Evolutionary conservation across 92 coral and sea anemone genomes (phyloP), one percentile per base, ranked within the genome.

Genomic region (Phenganax stokvisi): DNA sequence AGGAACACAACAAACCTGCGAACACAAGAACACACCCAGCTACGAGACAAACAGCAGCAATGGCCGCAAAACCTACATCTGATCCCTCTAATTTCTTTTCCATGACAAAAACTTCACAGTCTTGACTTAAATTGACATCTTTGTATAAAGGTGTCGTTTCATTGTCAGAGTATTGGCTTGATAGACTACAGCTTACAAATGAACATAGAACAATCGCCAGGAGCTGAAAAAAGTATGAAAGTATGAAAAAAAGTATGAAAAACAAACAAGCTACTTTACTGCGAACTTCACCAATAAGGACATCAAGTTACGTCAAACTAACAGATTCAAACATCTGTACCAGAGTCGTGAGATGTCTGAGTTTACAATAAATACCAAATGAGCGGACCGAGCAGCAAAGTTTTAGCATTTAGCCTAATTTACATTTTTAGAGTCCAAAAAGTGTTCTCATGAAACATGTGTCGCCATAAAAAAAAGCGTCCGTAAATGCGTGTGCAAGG

Each of bases 31-130:
- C 47, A 31, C 61, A 64, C 47, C 82, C 82, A 61, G 82, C 82
- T 3, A 78, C 72, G 47, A 78, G 61, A 62, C 72, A 78, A 64
- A 78, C 63, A 58, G 82, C 82, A 59, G 82, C 82, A 78, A 78
- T 78, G 56, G 72, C 29, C 3, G 82, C 82, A 51, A 78, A 78
- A 16, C 72, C 56, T 30, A 78, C 63, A n/a, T 78, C 82, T 52
- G 72, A 17, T 16, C 82, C 82, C 61, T 78, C 63, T 15, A 78
- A 27, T 52, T 61, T 63, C 71, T 61, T 78, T 62, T 78, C 82
- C 7, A 15, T 78, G n/a, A 78, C 72, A 25, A 57, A 78, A 13
- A 78, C 82, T 64, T 61, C 56, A 25, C 82, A 78, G 73, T 27
- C 30, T 29, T 44, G 61, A 53, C 72, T 61, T 51, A 72, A 61